phyloP scores from a whole-genome alignment of 2,888 invertebrate genomes.

The Apotomis turbidana region DNA sequence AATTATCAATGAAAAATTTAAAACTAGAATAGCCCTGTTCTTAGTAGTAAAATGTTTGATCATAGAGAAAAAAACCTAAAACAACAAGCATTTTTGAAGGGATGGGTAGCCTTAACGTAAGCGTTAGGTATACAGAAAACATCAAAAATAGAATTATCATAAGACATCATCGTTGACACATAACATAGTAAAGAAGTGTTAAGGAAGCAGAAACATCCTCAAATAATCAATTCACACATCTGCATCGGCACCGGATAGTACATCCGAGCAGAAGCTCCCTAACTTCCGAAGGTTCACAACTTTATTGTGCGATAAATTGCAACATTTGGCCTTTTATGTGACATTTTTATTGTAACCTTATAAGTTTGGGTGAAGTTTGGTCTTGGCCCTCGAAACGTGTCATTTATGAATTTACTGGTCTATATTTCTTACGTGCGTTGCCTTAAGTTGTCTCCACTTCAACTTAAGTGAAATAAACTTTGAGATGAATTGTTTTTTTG shows the following conservation, averaged over 20 bases:
- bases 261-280: constrained; percentile 27
- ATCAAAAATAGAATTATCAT: too few species aligned
- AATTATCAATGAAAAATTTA: too few species aligned
- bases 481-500: constrained; percentile 10
- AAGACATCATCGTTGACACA: too few species aligned
- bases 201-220: background rate
- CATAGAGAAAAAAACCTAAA: too few species aligned
- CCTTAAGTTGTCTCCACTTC: constrained; percentile 42
- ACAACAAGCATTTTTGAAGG: too few species aligned
- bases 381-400: constrained; percentile 61
- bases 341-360: constrained; percentile 72
- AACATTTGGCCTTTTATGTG: constrained; percentile 58
- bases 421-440: constrained; percentile 58
- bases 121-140: too few species aligned
- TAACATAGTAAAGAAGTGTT: too few species aligned
- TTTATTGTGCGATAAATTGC: constrained; percentile 65
- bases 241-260: constrained; percentile 33
- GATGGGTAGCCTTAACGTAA: too few species aligned
- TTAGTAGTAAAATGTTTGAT: too few species aligned
- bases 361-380: constrained; percentile 62
- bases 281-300: constrained; percentile 46
- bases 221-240: constrained; percentile 6
- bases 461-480: constrained; percentile 35
- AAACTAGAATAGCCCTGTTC: too few species aligned
- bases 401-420: constrained; percentile 70